Percentiles rank a stretch among this genome's conserved stretches.
These are phyloP conservation scores for Enteromius treurensis DNA, from an alignment of 2,797 vertebrate species.

Conservation along the genomic window DNA sequence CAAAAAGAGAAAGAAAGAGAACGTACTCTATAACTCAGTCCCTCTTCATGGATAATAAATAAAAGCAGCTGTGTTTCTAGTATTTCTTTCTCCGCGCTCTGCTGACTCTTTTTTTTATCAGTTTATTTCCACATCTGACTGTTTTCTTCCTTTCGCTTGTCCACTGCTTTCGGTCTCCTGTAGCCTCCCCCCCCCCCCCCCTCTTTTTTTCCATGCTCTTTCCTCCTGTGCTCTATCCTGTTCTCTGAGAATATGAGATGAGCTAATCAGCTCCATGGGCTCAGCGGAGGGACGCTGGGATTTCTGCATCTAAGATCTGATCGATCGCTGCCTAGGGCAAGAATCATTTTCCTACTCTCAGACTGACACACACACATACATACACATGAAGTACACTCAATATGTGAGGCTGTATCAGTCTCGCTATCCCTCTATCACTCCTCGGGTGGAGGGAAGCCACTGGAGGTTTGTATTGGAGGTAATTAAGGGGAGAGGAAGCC, in stretches of 20 bases:
- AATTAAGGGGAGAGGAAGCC: conserved; percentile 70
- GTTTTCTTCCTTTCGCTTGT: conserved; percentile 61
- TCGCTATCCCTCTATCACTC: neutral
- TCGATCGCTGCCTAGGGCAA: conserved; percentile 75
- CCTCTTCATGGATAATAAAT: conserved; percentile 18
- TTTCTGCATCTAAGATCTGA: conserved; percentile 74
- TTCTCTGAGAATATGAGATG: conserved; percentile 74
- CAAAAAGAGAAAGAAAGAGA: neutral
- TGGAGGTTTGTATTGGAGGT: conserved; percentile 61
- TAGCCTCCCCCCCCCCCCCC: neutral
- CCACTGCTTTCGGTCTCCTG: conserved; percentile 55
- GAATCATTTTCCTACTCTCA: conserved; percentile 61
- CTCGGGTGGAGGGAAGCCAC: neutral
- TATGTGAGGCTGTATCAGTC: conserved; percentile 45
- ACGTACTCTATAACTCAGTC: neutral
- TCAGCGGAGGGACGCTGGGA: conserved; percentile 76
- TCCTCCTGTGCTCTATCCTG: conserved; percentile 53
- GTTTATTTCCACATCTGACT: conserved; percentile 42
- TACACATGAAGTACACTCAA: conserved; percentile 38
- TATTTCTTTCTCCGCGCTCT: neutral
- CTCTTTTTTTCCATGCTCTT: conserved; percentile 5
- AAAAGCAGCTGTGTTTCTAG: conserved; percentile 13
- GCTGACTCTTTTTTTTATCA: conserved; percentile 23
- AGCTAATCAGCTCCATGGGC: conserved; percentile 74
- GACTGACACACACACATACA: conserved; percentile 46